Evolutionary conservation across 2,113 vertebrate genomes (phyloP).

Genomic region (Onychostruthus taczanowskii): DNA sequence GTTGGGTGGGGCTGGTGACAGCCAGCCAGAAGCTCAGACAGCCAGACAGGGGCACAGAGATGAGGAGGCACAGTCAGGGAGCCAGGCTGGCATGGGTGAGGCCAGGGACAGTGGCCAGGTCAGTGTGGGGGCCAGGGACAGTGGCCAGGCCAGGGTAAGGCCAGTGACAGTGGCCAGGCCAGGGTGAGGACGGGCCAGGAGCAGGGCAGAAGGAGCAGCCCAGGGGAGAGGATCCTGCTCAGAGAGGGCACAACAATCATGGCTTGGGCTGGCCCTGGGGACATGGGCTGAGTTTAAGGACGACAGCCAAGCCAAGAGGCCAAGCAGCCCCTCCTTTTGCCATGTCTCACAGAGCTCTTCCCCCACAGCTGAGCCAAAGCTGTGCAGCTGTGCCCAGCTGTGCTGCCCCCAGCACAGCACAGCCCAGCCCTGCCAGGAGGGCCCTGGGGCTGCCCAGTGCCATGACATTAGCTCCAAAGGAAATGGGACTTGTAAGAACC

Average conservation of each 20-base stretch:
- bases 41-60: not conserved
- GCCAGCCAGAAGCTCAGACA: not conserved
- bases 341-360: not conserved
- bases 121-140: not conserved
- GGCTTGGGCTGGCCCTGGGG: not conserved
- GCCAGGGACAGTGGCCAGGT: not conserved
- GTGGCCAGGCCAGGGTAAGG: not conserved
- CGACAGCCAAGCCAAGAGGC: not conserved
- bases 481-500: not conserved
- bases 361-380: not conserved
- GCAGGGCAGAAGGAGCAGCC: not conserved
- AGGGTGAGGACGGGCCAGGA: accelerated
- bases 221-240: accelerated
- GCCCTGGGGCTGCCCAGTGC: not conserved
- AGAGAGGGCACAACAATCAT: accelerated
- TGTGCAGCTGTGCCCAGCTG: not conserved
- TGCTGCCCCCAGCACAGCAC: not conserved
- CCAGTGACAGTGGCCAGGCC: not conserved
- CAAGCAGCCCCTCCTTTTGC: accelerated
- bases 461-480: not conserved
- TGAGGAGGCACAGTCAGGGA: not conserved
- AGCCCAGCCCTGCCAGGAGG: not conserved
- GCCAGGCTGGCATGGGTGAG: not conserved
- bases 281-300: not conserved
- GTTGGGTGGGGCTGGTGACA: not conserved